A percentile compares a stretch with the other conserved stretches of the same genome.
Evolutionary conservation across 2,888 invertebrate genomes (phyloP).

Genomic region (Noctua comes): DNA sequence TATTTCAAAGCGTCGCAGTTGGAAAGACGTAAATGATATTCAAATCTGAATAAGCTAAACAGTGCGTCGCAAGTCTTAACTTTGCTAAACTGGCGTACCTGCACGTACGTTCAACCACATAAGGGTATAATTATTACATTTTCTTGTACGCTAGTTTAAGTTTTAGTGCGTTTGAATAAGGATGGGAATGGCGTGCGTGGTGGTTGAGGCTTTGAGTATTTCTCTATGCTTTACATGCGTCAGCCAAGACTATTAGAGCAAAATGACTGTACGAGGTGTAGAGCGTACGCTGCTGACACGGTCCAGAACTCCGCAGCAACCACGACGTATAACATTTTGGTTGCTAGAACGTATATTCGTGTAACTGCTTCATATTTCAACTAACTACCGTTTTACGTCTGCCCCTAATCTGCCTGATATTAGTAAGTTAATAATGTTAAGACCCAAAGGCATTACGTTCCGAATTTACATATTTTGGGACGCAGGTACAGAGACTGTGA

Average conservation of each 20-base stretch:
- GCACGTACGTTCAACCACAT: constrained; percentile 64
- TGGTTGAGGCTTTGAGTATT: constrained; percentile 53
- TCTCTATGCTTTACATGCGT: constrained; percentile 63
- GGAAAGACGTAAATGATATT: constrained; percentile 66
- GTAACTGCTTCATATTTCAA: constrained; percentile 62
- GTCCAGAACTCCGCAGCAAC: constrained; percentile 75
- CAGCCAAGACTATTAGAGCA: constrained; percentile 80
- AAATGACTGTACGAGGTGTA: constrained; percentile 77
- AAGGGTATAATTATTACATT: constrained; percentile 64
- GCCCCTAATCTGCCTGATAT: constrained; percentile 44
- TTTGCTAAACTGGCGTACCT: constrained; percentile 69
- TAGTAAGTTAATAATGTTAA: constrained; percentile 53
- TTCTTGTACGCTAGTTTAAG: constrained; percentile 49
- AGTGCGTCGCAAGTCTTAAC: constrained; percentile 65
- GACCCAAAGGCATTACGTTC: constrained; percentile 10
- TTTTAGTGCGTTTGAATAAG: constrained; percentile 63
- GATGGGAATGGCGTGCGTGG: constrained; percentile 53
- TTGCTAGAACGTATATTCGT: constrained; percentile 77
- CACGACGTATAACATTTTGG: constrained; percentile 79
- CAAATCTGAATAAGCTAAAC: constrained; percentile 69
- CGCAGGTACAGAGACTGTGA: constrained; percentile 8
- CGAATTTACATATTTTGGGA: constrained; percentile 51
- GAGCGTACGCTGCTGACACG: constrained; percentile 73
- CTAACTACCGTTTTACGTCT: constrained; percentile 53
- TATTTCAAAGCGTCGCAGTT: constrained; percentile 55